These are phyloP conservation scores for Scalopus aquaticus DNA, from an alignment of 2,113 vertebrate species.

Conservation along the genomic window DNA sequence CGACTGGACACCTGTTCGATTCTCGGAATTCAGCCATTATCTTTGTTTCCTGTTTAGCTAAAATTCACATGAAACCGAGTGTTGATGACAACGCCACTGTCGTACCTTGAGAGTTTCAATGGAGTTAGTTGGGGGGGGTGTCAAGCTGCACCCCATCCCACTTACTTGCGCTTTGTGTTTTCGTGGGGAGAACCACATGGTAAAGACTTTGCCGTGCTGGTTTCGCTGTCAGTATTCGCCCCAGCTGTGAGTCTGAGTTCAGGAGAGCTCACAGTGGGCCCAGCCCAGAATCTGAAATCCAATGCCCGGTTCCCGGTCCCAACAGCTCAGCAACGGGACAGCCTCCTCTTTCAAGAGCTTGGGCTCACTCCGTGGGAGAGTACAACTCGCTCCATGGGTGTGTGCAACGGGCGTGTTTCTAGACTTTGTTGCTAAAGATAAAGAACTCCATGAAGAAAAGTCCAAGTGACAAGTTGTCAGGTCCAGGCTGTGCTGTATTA, in stretches of 20 bases:
- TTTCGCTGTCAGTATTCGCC: constrained; percentile 61
- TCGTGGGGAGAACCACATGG: constrained; percentile 25
- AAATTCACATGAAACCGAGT: constrained; percentile 61
- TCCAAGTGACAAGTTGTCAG: constrained; percentile 81
- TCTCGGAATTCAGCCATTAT: constrained; percentile 42
- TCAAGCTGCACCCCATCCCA: background rate
- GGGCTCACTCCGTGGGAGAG: constrained; percentile 76
- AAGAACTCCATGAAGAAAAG: constrained; percentile 78
- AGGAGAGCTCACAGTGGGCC: constrained; percentile 81
- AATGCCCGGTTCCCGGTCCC: constrained; percentile 63
- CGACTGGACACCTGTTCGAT: background rate
- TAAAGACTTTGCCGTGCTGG: constrained; percentile 77
- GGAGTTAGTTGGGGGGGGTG: constrained; percentile 11
- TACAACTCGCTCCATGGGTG: constrained; percentile 72
- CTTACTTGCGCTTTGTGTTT: constrained; percentile 36
- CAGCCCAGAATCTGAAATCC: constrained; percentile 81
- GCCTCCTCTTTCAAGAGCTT: constrained; percentile 79
- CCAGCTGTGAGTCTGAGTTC: constrained; percentile 71
- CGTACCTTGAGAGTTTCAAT: constrained; percentile 69
- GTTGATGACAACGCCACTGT: constrained; percentile 66
- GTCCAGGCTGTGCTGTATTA: constrained; percentile 87
- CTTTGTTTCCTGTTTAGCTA: constrained; percentile 61
- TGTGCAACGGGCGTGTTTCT: constrained; percentile 74
- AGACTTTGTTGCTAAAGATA: constrained; percentile 82
- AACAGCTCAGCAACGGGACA: constrained; percentile 59